Conservation (phyloP, 2,113 vertebrate species). For the Prunella fulvescens region DNA sequence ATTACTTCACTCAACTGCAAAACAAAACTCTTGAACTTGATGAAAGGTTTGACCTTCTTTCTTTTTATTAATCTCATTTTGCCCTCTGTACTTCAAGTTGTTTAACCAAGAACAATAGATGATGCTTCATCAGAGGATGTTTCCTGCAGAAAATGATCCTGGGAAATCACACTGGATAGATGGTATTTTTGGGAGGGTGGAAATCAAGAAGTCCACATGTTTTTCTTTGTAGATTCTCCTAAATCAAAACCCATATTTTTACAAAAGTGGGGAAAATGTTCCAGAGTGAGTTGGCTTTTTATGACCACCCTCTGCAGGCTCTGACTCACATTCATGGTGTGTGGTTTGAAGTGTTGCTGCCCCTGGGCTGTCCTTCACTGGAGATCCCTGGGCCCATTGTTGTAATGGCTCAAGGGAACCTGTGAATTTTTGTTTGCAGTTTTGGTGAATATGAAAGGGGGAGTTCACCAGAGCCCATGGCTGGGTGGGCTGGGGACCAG, state of each 20-base stretch:
- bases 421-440: background rate
- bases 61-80: background rate
- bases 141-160: background rate
- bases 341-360: background rate
- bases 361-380: background rate
- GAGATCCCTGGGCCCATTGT: background rate
- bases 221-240: background rate
- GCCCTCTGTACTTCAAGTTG: background rate
- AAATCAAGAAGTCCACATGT: background rate
- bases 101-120: background rate
- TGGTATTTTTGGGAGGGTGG: background rate
- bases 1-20: background rate
- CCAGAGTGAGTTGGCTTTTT: background rate
- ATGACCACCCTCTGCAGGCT: background rate
- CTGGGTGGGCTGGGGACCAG: background rate
- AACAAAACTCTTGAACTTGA: background rate
- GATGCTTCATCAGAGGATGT: background rate
- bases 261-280: background rate
- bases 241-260: background rate
- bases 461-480: background rate
- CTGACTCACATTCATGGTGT: rapidly evolving
- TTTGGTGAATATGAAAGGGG: background rate
- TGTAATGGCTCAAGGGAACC: rapidly evolving
- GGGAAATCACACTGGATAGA: background rate
- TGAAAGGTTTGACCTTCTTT: background rate